Evolutionary conservation across 2,113 vertebrate species (phyloP).

Genomic region (Saccopteryx bilineata): DNA sequence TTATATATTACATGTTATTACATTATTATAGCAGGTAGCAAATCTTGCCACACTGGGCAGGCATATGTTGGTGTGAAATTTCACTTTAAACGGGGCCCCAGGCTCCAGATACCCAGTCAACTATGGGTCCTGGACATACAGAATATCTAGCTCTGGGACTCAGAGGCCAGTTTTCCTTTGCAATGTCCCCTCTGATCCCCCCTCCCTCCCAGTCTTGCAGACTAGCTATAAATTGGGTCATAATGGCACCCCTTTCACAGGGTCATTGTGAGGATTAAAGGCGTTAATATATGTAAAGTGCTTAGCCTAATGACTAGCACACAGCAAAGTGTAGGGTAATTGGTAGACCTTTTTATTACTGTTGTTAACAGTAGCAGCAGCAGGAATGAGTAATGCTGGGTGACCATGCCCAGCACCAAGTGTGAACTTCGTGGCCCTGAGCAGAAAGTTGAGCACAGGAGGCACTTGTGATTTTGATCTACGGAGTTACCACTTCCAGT

Average conservation of each 20-base stretch:
- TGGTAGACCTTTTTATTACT: background rate
- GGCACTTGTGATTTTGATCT: background rate
- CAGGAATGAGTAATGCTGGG: background rate
- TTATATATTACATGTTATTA: background rate
- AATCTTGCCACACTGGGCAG: background rate
- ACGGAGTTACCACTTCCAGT: background rate
- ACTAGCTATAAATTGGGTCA: background rate
- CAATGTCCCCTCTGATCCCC: background rate
- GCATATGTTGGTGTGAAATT: background rate
- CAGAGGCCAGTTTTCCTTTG: background rate
- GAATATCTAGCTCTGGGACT: background rate
- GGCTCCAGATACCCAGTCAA: background rate
- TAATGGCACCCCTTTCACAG: background rate
- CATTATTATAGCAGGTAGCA: background rate
- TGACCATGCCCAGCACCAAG: background rate
- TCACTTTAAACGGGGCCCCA: conserved; percentile 8
- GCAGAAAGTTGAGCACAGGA: background rate
- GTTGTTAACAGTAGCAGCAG: background rate
- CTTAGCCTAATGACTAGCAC: background rate
- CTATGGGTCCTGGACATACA: background rate
- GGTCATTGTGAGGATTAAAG: background rate
- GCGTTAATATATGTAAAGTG: background rate
- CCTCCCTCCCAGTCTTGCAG: background rate
- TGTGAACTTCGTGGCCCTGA: background rate
- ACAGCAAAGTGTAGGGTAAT: background rate